Conservation (phyloP, 92 coral and sea anemone species). For the Hydrozoanthus gracilis region DNA sequence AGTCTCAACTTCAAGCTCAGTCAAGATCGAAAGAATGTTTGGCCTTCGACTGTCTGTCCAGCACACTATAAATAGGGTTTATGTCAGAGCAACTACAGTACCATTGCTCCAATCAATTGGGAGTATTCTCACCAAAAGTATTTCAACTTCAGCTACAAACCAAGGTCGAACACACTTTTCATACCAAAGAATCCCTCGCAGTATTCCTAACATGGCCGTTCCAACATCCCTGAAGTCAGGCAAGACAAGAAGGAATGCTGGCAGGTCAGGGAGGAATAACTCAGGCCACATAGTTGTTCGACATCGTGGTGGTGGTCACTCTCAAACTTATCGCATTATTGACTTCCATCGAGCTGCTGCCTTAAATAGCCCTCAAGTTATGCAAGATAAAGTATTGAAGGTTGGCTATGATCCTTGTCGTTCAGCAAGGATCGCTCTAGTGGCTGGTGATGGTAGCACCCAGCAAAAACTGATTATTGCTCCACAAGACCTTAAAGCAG, state of each 20-base stretch:
- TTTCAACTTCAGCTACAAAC: constrained; percentile 67
- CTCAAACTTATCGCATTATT: constrained; percentile 90
- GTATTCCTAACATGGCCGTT: constrained; percentile 87
- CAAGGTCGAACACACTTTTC: constrained; percentile 93
- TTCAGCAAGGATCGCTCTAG: constrained; percentile 94
- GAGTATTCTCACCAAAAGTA: constrained; percentile 44
- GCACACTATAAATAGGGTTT: constrained; percentile 6
- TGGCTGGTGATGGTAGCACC: constrained; percentile 94
- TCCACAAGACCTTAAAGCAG: constrained; percentile 88
- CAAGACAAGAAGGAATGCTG: constrained; percentile 75
- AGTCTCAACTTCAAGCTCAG: neutral
- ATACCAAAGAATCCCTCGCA: constrained; percentile 79
- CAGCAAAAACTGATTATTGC: constrained; percentile 88
- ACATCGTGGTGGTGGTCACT: constrained; percentile 97
- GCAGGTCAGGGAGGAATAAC: constrained; percentile 88
- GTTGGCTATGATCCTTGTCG: constrained; percentile 98
- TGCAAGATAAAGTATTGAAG: constrained; percentile 86
- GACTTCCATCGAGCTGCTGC: constrained; percentile 91
- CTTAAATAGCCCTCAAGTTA: constrained; percentile 15
- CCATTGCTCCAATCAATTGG: constrained; percentile 44
- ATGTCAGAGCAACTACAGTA: neutral
- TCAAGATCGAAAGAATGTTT: neutral
- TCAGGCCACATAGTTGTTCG: constrained; percentile 84
- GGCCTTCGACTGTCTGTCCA: constrained; percentile 18
- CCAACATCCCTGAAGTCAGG: constrained; percentile 95